Evolutionary conservation across 2,888 invertebrate species (phyloP).

Genomic region (Entomobrya multifasciata): DNA sequence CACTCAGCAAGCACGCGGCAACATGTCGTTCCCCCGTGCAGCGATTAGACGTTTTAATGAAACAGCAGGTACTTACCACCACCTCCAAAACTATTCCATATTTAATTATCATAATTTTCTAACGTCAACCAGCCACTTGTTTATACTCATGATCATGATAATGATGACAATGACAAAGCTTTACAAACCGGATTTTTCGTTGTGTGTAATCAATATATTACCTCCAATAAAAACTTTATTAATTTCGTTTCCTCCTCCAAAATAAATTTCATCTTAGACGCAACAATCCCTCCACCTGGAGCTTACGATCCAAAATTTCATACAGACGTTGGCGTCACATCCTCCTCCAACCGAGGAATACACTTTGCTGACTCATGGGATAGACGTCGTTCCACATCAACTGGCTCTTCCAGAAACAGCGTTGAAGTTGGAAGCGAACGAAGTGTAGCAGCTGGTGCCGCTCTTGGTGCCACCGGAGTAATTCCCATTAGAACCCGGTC

Average conservation of each 20-base stretch:
- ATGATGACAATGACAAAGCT: no score
- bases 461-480: background rate
- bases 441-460: background rate
- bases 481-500: background rate
- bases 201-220: no score
- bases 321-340: constrained; percentile 59
- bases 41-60: constrained; percentile 69
- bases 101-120: no score
- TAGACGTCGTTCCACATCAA: no score
- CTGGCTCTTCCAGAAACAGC: background rate
- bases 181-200: no score
- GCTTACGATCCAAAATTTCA: constrained; percentile 69
- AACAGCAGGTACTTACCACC: constrained; percentile 36
- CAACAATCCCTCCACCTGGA: constrained; percentile 67
- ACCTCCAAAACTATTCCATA: no score
- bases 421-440: background rate
- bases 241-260: no score
- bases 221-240: background rate
- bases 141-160: no score
- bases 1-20: no score
- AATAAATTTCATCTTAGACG: no score
- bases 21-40: constrained; percentile 60
- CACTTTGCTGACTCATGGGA: background rate
- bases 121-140: no score
- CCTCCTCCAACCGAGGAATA: constrained; percentile 29